Conservation (phyloP, 2,888 invertebrate species). For the Watsonalla cultraria region DNA sequence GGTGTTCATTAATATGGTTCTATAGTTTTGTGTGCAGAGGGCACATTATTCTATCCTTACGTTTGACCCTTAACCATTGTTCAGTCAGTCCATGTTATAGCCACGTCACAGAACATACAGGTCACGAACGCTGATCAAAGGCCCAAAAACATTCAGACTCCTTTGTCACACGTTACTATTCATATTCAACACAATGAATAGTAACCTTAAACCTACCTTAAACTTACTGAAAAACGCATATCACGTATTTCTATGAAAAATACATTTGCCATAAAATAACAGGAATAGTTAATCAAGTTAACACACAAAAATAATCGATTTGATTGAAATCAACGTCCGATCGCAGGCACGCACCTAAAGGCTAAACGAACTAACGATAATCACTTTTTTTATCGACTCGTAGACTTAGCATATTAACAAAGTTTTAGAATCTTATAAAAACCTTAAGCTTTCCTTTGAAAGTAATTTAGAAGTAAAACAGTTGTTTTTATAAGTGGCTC, state of each 20-base stretch:
- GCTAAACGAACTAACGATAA: background rate
- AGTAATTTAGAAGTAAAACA: background rate
- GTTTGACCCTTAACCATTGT: no score
- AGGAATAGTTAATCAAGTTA: background rate
- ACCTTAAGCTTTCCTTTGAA: background rate
- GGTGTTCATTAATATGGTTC: no score
- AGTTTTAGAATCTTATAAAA: background rate
- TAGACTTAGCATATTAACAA: background rate
- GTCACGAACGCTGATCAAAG: no score
- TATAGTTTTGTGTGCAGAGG: no score
- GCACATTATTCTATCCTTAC: no score
- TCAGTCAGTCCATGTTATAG: no score
- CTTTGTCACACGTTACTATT: slow-evolving; percentile 3
- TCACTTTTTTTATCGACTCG: background rate
- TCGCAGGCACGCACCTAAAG: slow-evolving; percentile 3
- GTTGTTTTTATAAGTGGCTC: background rate
- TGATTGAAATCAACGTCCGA: slow-evolving; percentile 20
- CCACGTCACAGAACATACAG: no score
- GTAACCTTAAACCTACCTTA: slow-evolving; percentile 2
- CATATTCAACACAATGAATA: slow-evolving; percentile 2
- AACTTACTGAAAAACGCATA: slow-evolving; percentile 11
- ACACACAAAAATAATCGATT: background rate
- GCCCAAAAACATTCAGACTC: no score
- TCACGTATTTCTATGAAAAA: background rate
- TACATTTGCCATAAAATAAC: background rate